Conservation (phyloP, 2,797 vertebrate genomes). For the Sebastes taczanowskii region DNA sequence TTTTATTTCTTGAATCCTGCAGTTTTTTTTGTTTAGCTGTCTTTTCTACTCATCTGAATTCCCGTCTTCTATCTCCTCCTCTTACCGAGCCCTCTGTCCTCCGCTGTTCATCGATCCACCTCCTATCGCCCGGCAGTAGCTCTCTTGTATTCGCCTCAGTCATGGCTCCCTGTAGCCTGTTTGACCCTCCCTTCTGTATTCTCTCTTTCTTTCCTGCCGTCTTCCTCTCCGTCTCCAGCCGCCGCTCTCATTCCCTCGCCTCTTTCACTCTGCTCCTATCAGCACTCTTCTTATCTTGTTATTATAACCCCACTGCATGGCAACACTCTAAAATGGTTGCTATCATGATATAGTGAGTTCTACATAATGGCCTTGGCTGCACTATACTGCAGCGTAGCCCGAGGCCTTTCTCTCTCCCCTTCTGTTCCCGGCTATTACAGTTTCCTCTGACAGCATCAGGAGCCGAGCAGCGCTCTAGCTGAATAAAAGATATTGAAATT, state of each 20-base stretch:
- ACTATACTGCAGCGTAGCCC: slow-evolving; percentile 45
- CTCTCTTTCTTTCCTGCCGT: slow-evolving; percentile 10
- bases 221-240: slow-evolving; percentile 28
- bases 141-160: slow-evolving; percentile 48
- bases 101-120: slow-evolving; percentile 40
- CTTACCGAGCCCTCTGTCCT: slow-evolving; percentile 29
- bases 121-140: slow-evolving; percentile 44
- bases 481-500: slow-evolving; percentile 77
- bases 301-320: slow-evolving; percentile 78
- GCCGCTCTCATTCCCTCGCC: slow-evolving; percentile 32
- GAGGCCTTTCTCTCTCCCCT: slow-evolving; percentile 58
- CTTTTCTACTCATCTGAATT: slow-evolving; percentile 13
- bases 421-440: slow-evolving; percentile 77
- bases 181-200: slow-evolving; percentile 45
- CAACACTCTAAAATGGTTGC: slow-evolving; percentile 77
- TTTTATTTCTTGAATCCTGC: neutral
- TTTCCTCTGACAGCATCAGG: slow-evolving; percentile 77
- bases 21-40: neutral
- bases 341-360: slow-evolving; percentile 74
- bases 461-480: slow-evolving; percentile 52
- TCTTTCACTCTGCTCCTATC: slow-evolving; percentile 58
- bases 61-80: slow-evolving; percentile 15
- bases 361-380: slow-evolving; percentile 74
- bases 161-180: slow-evolving; percentile 58
- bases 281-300: slow-evolving; percentile 77